Conservation (phyloP, 2,888 invertebrate genomes). For the Caradrina kadenii region DNA sequence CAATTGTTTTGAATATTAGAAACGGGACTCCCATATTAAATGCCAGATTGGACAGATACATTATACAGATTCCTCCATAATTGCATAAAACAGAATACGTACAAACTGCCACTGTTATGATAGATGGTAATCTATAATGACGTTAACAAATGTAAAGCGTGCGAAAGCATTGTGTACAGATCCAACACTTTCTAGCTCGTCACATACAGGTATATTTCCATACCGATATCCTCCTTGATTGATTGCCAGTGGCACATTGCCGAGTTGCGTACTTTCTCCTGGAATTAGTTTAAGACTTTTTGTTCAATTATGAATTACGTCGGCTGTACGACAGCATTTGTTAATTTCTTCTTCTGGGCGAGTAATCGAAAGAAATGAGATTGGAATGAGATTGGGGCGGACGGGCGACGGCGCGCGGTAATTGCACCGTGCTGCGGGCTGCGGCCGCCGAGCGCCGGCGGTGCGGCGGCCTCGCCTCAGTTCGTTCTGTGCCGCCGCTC, state of each 20-base stretch:
- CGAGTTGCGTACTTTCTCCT: constrained; percentile 76
- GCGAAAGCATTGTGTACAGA: constrained; percentile 65
- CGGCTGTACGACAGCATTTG: constrained; percentile 74
- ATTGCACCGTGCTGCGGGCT: constrained; percentile 74
- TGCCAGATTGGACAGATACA: constrained; percentile 20
- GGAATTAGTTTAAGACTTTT: constrained; percentile 73
- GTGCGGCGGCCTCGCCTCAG: constrained; percentile 75
- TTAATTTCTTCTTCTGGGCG: constrained; percentile 81
- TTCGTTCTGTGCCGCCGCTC: constrained; percentile 63
- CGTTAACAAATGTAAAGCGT: constrained; percentile 62
- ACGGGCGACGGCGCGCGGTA: constrained; percentile 77
- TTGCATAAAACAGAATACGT: constrained; percentile 40
- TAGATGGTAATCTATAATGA: constrained; percentile 63
- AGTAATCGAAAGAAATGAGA: constrained; percentile 84
- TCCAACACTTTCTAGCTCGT: constrained; percentile 64
- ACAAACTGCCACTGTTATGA: constrained; percentile 47
- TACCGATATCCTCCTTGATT: constrained; percentile 75
- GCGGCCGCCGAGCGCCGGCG: constrained; percentile 69
- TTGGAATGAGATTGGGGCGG: constrained; percentile 84
- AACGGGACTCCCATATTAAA: constrained; percentile 27
- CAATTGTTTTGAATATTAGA: constrained; percentile 30
- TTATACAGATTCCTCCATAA: constrained; percentile 40
- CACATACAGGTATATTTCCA: constrained; percentile 67
- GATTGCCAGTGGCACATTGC: constrained; percentile 71
- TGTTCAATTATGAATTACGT: constrained; percentile 72